Percentiles rank a stretch among this genome's conserved stretches.
phyloP scores from a whole-genome alignment of 2,888 invertebrate species.

The Diplazon laetatorius region DNA sequence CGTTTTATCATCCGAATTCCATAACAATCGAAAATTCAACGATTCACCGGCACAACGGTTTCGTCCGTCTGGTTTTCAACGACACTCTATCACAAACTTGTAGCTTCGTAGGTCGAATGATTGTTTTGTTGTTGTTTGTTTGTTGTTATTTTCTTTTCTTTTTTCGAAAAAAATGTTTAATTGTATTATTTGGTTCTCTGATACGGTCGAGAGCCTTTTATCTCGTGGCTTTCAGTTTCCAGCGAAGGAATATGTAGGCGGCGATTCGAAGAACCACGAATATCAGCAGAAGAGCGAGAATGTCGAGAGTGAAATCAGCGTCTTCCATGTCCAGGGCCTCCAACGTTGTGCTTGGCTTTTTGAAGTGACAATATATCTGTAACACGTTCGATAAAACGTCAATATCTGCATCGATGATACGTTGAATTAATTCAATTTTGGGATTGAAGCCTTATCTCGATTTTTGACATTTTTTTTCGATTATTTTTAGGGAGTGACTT shows the following conservation, averaged over 20 bases:
- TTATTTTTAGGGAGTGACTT: neutral
- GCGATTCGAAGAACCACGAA: constrained; percentile 91
- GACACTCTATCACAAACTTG: constrained; percentile 20
- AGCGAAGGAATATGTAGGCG: constrained; percentile 93
- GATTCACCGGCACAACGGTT: too few relatives aligned
- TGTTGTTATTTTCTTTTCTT: constrained; percentile 19
- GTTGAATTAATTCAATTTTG: too few relatives aligned
- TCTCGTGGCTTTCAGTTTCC: constrained; percentile 92
- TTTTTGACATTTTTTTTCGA: neutral
- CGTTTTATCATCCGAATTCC: too few relatives aligned
- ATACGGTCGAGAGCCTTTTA: constrained; percentile 81
- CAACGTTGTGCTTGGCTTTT: constrained; percentile 90
- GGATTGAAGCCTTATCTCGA: neutral
- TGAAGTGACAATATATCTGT: constrained; percentile 93
- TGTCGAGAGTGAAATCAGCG: constrained; percentile 90
- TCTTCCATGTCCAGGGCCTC: constrained; percentile 94
- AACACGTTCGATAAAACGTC: neutral
- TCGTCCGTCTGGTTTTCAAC: neutral
- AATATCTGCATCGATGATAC: neutral
- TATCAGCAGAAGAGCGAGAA: constrained; percentile 90
- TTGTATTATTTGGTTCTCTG: neutral
- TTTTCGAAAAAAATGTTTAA: neutral
- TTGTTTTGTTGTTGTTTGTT: neutral
- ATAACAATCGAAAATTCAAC: too few relatives aligned
- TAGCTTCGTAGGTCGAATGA: constrained; percentile 27